These are phyloP conservation scores for Vannuccia rotundouncinata DNA, from an alignment of 2,888 invertebrate genomes.

Conservation along the genomic window DNA sequence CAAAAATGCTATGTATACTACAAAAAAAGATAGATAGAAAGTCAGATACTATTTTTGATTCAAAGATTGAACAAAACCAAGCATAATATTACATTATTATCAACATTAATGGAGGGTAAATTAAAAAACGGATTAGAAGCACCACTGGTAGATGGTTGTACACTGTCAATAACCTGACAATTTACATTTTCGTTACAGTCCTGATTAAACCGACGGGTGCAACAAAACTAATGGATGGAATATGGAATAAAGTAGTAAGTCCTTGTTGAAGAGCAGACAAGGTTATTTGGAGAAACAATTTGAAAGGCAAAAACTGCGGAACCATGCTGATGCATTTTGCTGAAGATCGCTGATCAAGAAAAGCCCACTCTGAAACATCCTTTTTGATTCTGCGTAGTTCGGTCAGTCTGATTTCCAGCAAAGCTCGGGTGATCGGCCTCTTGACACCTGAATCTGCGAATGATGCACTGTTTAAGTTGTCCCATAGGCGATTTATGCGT, in stretches of 20 bases:
- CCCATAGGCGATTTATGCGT: not conserved
- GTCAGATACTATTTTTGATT: too few relatives aligned
- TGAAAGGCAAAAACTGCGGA: not conserved
- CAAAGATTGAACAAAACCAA: too few relatives aligned
- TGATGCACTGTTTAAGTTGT: not conserved
- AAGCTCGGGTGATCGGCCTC: not conserved
- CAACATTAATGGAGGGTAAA: not conserved
- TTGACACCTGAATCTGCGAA: not conserved
- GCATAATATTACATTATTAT: not conserved
- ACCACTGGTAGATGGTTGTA: not conserved
- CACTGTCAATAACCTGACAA: not conserved
- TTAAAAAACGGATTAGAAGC: not conserved
- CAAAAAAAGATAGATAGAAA: too few relatives aligned
- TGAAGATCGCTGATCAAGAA: not conserved
- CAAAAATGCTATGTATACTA: too few relatives aligned
- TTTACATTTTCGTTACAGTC: not conserved
- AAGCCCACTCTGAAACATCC: not conserved
- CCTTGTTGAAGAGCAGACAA: not conserved
- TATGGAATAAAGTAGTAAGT: not conserved
- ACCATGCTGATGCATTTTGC: not conserved
- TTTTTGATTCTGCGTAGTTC: not conserved
- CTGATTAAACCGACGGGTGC: not conserved
- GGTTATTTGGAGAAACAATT: not conserved
- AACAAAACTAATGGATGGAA: not conserved
- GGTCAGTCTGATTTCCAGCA: not conserved